phyloP scores from a whole-genome alignment of 2,888 invertebrate species.

The Chelonus formosanus region DNA sequence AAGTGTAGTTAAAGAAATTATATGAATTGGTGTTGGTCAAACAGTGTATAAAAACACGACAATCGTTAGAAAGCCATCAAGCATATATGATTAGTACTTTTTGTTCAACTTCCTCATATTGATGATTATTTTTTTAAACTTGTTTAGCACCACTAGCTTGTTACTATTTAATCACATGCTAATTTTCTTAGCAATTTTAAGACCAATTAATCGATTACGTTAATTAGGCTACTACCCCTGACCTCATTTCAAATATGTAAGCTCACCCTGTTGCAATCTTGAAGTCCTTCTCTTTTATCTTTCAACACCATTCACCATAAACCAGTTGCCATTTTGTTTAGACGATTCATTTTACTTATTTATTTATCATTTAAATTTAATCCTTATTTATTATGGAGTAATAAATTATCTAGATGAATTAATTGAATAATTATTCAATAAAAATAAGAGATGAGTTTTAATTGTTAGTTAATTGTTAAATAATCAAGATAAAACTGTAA shows the following conservation, averaged over 20 bases:
- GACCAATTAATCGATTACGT: constrained; percentile 12
- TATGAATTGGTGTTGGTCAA: not conserved
- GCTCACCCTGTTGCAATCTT: constrained; percentile 22
- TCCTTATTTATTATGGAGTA: no score
- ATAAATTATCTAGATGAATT: not conserved
- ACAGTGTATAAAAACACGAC: not conserved
- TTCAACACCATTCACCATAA: not conserved
- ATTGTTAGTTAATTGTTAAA: no score
- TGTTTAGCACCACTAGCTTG: not conserved
- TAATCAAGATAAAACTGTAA: no score
- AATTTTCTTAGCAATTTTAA: not conserved
- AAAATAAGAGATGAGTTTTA: no score
- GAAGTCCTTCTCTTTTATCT: not conserved
- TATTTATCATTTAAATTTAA: not conserved
- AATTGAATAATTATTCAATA: not conserved
- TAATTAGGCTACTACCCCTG: constrained; percentile 28
- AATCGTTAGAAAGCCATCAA: not conserved
- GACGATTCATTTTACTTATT: no score
- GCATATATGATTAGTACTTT: not conserved
- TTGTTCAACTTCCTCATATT: constrained; percentile 9
- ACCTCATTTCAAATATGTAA: constrained; percentile 20
- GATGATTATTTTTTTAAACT: constrained; percentile 4
- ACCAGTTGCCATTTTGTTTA: constrained; percentile 10
- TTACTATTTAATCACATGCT: constrained; percentile 18
- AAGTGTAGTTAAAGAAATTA: not conserved